Evolutionary conservation across 1,140 invertebrate species (phyloP).

Genomic region (Lepidotrigona ventralis): DNA sequence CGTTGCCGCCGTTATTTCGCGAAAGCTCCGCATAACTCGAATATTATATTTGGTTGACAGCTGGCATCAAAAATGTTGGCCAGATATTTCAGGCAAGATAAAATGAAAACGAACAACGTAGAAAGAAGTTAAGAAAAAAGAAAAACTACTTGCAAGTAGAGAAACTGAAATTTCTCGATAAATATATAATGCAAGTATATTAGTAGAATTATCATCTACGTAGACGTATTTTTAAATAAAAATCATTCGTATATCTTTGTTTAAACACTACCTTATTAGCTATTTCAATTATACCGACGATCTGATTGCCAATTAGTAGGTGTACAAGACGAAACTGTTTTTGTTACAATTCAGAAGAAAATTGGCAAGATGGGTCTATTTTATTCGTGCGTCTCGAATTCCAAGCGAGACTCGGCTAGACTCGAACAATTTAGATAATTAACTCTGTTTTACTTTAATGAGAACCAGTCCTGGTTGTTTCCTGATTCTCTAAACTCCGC

Average conservation of each 20-base stretch:
- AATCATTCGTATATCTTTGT: background rate
- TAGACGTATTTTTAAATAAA: background rate
- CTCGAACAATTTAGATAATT: constrained; percentile 57
- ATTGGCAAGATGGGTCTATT: background rate
- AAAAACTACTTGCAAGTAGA: too few species aligned
- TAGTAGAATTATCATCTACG: too few species aligned
- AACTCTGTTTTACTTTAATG: constrained; percentile 46
- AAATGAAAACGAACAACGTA: too few species aligned
- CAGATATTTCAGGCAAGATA: too few species aligned
- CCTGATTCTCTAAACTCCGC: background rate
- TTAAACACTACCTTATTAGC: too few species aligned
- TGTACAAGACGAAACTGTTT: too few species aligned
- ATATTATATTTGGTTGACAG: too few species aligned
- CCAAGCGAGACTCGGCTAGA: constrained; percentile 24
- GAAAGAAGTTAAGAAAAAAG: too few species aligned
- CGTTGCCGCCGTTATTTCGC: background rate
- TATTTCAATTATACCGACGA: background rate
- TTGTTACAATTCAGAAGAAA: background rate
- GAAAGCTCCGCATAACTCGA: background rate
- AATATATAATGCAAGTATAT: too few species aligned
- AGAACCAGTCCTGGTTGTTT: constrained; percentile 4
- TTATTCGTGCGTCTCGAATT: background rate
- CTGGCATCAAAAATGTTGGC: too few species aligned
- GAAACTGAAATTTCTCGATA: too few species aligned
- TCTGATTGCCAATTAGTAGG: background rate